Evolutionary conservation across 2,888 invertebrate genomes (phyloP), one percentile per base, ranked within the genome.

Genomic region (Eristalis intricaria): DNA sequence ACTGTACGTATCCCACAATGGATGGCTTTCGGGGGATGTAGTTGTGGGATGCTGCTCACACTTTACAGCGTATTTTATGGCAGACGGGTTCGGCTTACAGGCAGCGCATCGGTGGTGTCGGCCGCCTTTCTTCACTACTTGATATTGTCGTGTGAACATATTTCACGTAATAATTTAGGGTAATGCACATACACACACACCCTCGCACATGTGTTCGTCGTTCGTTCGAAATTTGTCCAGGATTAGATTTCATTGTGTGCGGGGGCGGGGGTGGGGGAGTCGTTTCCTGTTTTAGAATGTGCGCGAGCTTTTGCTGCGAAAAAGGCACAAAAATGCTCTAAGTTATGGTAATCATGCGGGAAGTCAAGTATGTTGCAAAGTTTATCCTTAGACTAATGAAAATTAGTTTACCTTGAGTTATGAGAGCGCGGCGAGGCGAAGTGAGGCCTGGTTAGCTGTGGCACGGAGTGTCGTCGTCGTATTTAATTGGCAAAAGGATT

Each of bases 91-190:
- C 69, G 64, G 50, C 56, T 74, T 86, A 73, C 85, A 63, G 64
- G 40, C 35, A 43, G 43, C 61, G 40, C 35, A 22, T 61, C 68
- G 40, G 13, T 29, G 19, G 19, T 10, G 26, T 60, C 19, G 58
- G 40, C 63, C 64, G 43, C 19, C 19, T 71, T 71, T 43, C 29
- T 78, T 78, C 60, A 60, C 76, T 22, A 50, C 70, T 65, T 19
- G 65, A 71, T 63, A 83, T 78, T 83, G 77, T 70, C 75, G 83
- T 83, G 83, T 79, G 22, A 83, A 83, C 78, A 78, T 83, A 86
- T 83, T 83, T 78, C 75, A 81, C 74, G 68, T 86, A 65, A 82
- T 88, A 75, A 82, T 79, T 89, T 88, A 84, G 71, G 56, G 19
- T 84, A 80, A 85, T 75, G 71, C 88, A 85, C 71, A 70, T 50